Conservation (phyloP, 2,888 invertebrate species). For the Tryphoninae sp. region DNA sequence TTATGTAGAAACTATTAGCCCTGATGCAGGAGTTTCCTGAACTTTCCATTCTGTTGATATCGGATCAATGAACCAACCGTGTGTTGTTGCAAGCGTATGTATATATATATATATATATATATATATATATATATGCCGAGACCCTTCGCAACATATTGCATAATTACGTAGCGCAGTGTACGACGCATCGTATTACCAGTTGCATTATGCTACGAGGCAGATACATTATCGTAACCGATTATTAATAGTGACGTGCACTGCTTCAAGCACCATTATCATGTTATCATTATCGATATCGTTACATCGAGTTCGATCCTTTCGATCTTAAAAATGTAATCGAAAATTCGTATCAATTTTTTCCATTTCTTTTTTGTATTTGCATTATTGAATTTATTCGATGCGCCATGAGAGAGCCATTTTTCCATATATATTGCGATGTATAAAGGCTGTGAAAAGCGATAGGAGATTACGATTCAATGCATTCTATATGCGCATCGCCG, state of each 20-base stretch:
- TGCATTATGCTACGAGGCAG: conserved; percentile 35
- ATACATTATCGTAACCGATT: conserved; percentile 3
- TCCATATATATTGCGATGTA: too few relatives aligned
- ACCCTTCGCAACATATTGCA: conserved; percentile 24
- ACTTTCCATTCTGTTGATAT: conserved; percentile 41
- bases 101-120: not conserved
- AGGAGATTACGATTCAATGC: too few relatives aligned
- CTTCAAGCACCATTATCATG: too few relatives aligned
- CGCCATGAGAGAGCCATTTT: too few relatives aligned
- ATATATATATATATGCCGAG: not conserved
- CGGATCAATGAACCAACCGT: conserved; percentile 56
- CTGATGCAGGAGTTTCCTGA: conserved; percentile 36
- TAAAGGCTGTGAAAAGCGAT: too few relatives aligned
- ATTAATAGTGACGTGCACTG: not conserved
- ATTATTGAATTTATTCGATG: too few relatives aligned
- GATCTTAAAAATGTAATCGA: too few relatives aligned
- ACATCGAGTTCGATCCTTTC: too few relatives aligned
- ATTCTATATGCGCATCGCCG: too few relatives aligned
- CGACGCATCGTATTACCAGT: conserved; percentile 23
- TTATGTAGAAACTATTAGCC: not conserved
- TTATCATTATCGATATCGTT: too few relatives aligned
- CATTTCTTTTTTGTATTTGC: too few relatives aligned
- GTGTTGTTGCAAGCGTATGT: not conserved
- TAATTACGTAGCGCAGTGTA: conserved; percentile 36
- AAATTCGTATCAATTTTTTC: too few relatives aligned